A percentile compares a stretch with the other conserved stretches of the same genome.
phyloP scores from a whole-genome alignment of 2,888 invertebrate species.

The Caenorhabditis uteleia region DNA sequence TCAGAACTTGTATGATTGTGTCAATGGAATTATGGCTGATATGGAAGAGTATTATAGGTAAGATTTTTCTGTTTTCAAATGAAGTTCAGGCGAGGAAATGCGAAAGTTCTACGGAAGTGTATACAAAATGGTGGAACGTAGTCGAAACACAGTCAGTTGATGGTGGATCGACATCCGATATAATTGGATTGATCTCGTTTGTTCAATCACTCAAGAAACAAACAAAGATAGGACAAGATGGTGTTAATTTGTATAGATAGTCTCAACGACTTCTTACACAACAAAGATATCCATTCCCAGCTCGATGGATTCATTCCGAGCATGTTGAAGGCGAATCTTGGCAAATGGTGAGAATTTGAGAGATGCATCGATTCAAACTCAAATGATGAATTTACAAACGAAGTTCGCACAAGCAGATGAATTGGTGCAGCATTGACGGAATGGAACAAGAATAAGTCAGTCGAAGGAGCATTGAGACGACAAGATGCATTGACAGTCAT shows the following conservation, averaged over 20 bases:
- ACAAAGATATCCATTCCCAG: slow-evolving; percentile 96
- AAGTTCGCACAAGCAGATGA: slow-evolving; percentile 99
- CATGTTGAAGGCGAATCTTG: slow-evolving; percentile 99
- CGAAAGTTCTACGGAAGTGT: slow-evolving; percentile 78
- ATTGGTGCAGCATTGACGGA: slow-evolving; percentile 93
- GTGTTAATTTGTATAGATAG: slow-evolving; percentile 83
- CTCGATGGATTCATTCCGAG: slow-evolving; percentile 95
- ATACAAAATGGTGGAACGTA: slow-evolving; percentile 84
- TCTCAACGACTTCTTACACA: slow-evolving; percentile 95
- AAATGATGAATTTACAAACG: slow-evolving; percentile 90
- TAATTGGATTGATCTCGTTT: slow-evolving; percentile 96
- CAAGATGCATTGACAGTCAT: slow-evolving; percentile 90
- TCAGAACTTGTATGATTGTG: slow-evolving; percentile 79
- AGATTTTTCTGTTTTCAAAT: too few relatives aligned
- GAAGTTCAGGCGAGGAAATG: slow-evolving; percentile 91
- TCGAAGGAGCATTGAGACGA: slow-evolving; percentile 83
- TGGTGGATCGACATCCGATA: slow-evolving; percentile 92
- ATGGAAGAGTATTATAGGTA: slow-evolving; percentile 81
- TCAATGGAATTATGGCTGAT: slow-evolving; percentile 88
- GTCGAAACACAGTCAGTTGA: slow-evolving; percentile 97
- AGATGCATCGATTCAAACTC: slow-evolving; percentile 90
- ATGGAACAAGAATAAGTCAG: slow-evolving; percentile 81
- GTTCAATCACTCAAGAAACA: slow-evolving; percentile 96
- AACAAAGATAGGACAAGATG: slow-evolving; percentile 77
- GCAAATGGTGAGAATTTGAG: slow-evolving; percentile 99